phyloP scores from a whole-genome alignment of 2,113 vertebrate genomes.

The Apaloderma vittatum region DNA sequence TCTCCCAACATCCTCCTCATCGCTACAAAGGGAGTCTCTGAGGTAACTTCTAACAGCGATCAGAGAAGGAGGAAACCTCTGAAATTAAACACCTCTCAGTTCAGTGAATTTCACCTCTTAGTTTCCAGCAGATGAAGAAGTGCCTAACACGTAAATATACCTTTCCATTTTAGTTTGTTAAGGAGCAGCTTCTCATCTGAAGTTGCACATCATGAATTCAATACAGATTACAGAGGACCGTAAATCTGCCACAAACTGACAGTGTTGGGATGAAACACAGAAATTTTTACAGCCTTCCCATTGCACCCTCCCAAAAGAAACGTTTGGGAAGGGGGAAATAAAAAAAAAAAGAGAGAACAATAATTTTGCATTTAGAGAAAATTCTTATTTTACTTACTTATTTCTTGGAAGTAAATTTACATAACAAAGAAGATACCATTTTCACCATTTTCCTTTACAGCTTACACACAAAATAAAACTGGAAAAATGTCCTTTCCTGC shows the following conservation, averaged over 20 bases:
- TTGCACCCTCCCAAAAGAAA: neutral
- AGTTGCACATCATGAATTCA: neutral
- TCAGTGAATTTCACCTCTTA: neutral
- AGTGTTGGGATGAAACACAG: neutral
- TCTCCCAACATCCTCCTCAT: neutral
- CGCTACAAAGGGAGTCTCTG: neutral
- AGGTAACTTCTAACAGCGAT: neutral
- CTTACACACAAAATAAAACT: neutral
- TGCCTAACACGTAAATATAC: neutral
- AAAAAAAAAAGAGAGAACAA: neutral
- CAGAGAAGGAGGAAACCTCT: neutral
- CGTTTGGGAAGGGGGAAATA: neutral
- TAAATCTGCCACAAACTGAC: neutral
- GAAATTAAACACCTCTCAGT: neutral
- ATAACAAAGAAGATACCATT: neutral
- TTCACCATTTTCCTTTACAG: neutral
- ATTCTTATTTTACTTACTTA: neutral
- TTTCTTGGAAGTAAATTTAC: neutral
- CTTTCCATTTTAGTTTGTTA: neutral
- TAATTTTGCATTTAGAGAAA: neutral
- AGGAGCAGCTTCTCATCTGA: neutral
- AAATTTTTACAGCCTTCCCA: neutral
- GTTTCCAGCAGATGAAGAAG: neutral
- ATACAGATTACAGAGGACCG: accelerated
- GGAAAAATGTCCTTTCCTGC: neutral